Evolutionary conservation across 2,113 vertebrate genomes (phyloP).

Genomic region (Psilopsiagon aymara): DNA sequence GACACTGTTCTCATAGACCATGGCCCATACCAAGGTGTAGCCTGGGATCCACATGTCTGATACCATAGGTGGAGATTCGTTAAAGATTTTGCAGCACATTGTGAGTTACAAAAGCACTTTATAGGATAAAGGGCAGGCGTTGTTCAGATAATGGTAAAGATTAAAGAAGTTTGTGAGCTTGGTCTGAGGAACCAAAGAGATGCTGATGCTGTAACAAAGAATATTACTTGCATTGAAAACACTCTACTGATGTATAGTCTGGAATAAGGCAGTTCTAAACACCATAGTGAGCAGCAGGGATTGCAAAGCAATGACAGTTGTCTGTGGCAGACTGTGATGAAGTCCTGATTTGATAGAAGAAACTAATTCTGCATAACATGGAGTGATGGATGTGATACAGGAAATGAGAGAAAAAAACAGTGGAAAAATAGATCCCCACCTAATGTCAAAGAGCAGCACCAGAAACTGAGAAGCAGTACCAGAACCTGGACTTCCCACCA

Average conservation of each 20-base stretch:
- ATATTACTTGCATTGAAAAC: not conserved
- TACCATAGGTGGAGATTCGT: not conserved
- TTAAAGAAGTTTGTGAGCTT: not conserved
- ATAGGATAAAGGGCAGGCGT: not conserved
- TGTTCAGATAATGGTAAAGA: not conserved
- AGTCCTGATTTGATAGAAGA: not conserved
- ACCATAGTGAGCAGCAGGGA: not conserved
- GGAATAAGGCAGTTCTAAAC: not conserved
- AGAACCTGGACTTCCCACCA: not conserved
- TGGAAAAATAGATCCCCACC: not conserved
- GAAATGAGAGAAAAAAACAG: not conserved
- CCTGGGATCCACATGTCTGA: fast-evolving
- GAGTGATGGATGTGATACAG: not conserved
- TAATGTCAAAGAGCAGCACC: not conserved
- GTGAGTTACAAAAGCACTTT: not conserved
- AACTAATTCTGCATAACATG: not conserved
- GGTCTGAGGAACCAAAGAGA: not conserved
- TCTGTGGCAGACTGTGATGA: not conserved
- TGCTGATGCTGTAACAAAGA: not conserved
- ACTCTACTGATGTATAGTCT: not conserved
- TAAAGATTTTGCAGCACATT: not conserved
- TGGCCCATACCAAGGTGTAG: not conserved
- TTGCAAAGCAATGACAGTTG: not conserved
- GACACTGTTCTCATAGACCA: not conserved
- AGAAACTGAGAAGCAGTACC: not conserved